Evolutionary conservation across 2,888 invertebrate genomes (phyloP), one percentile per base, ranked within the genome.

Genomic region (Dimorphilus gyrociliatus): DNA sequence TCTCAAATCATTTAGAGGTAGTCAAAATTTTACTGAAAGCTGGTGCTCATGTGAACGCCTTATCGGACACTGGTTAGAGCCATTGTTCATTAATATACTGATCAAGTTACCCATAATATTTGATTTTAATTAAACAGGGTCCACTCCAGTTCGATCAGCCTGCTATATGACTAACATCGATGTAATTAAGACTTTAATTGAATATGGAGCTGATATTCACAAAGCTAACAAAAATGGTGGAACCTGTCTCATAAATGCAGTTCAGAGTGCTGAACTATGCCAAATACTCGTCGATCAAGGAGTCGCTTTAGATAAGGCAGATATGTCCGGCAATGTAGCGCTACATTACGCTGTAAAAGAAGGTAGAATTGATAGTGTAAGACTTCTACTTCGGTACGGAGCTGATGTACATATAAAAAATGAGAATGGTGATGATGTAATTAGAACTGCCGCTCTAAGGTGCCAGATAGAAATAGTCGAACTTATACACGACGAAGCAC

Each of bases 161-260:
- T 86, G 86, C 63, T 86, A 81, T 64, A 82, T 85, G 84, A 51
- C 51, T 19, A 55, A 55, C 39, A 42, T 49, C 4, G 45, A 48
- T 3, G 44, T 51, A 12, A 51, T 53, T 1, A 41, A 39, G 23
- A 36, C 32, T 16, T 32, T 41, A 3, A 53, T 60, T 3, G 52
- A 52, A 14, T 41, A 57, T 30, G 55, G 54, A 7, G 62, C 61
- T 0, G 51, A 64, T 33, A 75, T 82, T 43, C 72, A 75, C 46
- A 73, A 73, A 44, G 73, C 85, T 4, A 86, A 86, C 65, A 78
- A 79, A 58, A 81, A 81, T 64, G 86, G 86, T 34, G 86, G 86
- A 36, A 85, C 86, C 2, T 86, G 86, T 61, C 70, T 88, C 39
- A 86, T 88, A 48, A 88, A 88, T 65, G 78, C 82, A 2, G 84